Base-by-base conservation (phyloP, 2,113 vertebrate genomes). In the Seriola aureovittata region DNA sequence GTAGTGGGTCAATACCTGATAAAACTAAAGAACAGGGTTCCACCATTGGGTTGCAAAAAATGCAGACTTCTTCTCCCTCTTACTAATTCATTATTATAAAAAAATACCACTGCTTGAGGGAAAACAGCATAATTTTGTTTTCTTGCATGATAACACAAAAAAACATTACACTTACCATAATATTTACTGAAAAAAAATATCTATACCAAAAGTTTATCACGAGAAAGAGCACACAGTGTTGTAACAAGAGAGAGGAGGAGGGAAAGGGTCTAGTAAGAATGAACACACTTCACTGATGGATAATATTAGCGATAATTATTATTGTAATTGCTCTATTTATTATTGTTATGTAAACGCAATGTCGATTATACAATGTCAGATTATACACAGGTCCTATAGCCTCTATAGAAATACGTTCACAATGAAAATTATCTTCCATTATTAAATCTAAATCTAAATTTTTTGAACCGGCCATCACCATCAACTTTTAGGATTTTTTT, bases 251-350 rank as follows among this genome's bases (percentile, higher is more conserved):
- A 14, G 17, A 32, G 16, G 17, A 21, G 7, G 32, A 44, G 14
- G 25, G 36, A 78, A 29, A 74, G 19, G 36, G 34, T 72, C 5
- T 2, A 9, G 25, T 42, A 10, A n/a, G 14, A 59, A 42, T n/a
- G 70, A 59, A 54, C 17, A 8, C 8, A 59, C 59, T 44, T 54
- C 34, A 52, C 54, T 72, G 29, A 76, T 67, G 16, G 55, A 67
- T 80, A 54, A 67, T 77, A 58, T 70, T n/a, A n/a, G n/a, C 21
- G 16, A 66, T 67, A 13, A 55, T 76, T 60, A 66, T 71, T 59
- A 46, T 40, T 25, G 23, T 60, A 52, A 71, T 55, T 48, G 25
- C n/a, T 44, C 14, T 21, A n/a, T 42, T 46, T 38, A 48, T 69
- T 55, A 65, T 46, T n/a, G 36, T 55, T 52, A 21, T 73, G 17